Evolutionary conservation across 2,888 invertebrate species (phyloP), one percentile per base, ranked within the genome.

Genomic region (Lycocerus yunnanus): DNA sequence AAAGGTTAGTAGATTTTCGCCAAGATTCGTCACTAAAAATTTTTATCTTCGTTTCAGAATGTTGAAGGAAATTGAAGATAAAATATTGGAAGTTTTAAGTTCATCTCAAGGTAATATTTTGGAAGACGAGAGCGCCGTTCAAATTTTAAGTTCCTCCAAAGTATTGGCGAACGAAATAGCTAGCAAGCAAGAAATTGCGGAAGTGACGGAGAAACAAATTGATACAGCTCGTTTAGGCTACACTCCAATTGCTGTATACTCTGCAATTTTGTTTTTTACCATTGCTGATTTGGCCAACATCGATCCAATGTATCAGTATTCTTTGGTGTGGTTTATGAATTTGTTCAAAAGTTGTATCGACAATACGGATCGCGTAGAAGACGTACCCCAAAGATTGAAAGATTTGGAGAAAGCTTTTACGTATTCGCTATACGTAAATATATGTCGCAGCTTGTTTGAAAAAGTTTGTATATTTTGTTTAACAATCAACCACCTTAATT

Each of bases 231-330:
- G 98, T 78, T 88, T 94, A 79, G 94, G 93, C 76, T 98, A 98
- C 84, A 93, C 93, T n/a, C 94, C 97, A 0, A 96, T 98, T 69
- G 96, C 98, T 1, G 92, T 91, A 15, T 95, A 98, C 85, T 95
- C 97, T 0, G 93, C 97, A 0, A 93, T 96, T 78, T 88, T 98
- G 58, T 98, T 97, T 88, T 98, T 98, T 88, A 94, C 96, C 8
- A 95, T 95, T 94, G 95, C 93, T 74, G 95, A 96, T 74, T 87
- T 98, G 83, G 94, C 96, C 6, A 93, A 95, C 83, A 96, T 98
- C 79, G 97, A 98, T 88, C 97, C 97, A 1, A 98, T 98, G 98
- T 98, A 98, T 87, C 97, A 98, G 85, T 98, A 97, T 86, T 97
- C 97, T 0, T 88, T 98, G 81, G 91, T 91, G 2, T 98, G 98